phyloP scores from a whole-genome alignment of 1,140 invertebrate species.

The Goniozus legneri region DNA sequence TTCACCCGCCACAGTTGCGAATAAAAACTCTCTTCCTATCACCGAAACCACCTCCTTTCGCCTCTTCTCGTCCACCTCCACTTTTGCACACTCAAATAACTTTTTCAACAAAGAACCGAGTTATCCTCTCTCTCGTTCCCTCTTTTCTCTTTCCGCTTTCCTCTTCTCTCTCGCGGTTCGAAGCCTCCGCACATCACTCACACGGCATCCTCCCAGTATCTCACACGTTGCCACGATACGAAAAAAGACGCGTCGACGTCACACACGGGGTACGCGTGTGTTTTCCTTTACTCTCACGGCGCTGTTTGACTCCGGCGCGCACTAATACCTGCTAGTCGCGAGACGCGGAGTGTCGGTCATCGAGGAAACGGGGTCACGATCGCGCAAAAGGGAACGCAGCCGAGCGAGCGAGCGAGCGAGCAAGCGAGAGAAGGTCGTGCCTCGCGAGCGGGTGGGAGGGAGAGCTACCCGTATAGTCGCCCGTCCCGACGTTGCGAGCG shows the following conservation, averaged over 20 bases:
- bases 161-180: constrained; percentile 11
- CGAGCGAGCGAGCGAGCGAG: constrained; percentile 6
- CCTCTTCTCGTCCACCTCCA: constrained; percentile 5
- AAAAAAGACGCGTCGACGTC: no score
- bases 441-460: not conserved
- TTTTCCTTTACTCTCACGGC: constrained; percentile 2
- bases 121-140: constrained; percentile 11
- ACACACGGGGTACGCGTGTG: no score
- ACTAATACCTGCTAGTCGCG: no score
- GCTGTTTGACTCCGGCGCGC: constrained; percentile 12
- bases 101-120: not conserved
- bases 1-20: not conserved
- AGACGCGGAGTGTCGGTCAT: constrained; percentile 42
- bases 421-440: not conserved
- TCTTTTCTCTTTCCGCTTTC: constrained; percentile 14
- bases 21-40: no score
- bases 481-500: no score
- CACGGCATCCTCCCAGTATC: no score
- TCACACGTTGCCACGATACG: no score
- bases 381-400: constrained; percentile 48
- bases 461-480: no score
- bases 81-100: not conserved
- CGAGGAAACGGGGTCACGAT: constrained; percentile 49
- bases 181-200: no score
- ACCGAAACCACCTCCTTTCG: constrained; percentile 7